Evolutionary conservation across 2,113 vertebrate species (phyloP), one percentile per base, ranked within the genome.

Genomic region (Pogona vitticeps): DNA sequence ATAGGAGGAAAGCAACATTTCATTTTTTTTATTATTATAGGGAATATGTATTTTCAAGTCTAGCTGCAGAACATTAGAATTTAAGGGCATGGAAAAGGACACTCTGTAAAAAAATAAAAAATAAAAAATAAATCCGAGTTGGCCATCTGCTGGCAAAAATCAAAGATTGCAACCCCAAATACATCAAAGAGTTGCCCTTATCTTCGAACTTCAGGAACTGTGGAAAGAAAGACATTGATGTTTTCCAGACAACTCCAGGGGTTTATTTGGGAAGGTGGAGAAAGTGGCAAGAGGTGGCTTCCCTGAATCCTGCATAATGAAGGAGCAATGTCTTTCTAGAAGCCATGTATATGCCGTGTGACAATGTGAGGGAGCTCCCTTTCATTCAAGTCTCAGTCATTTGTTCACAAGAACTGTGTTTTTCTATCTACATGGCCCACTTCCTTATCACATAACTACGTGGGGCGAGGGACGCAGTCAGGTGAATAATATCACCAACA

Each of bases 101-200:
- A 42, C 18, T 86, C 56, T 71, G 85, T 87, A 89, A 91, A 76
- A n/a, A 88, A 83, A 87, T 78, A 46, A 84, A 12, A 56, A 36
- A 33, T 31, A 88, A 87, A 89, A 85, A 4, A 46, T 20, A 94
- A 86, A 92, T 88, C 80, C 79, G 91, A 95, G 95, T 92, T 89
- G 88, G 96, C 96, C 96, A 96, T 96, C 96, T 96, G 91, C 94
- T 96, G 96, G 95, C 85, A 52, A 84, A 82, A 82, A 38, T 0
- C 1, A 90, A 1, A 0, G 79, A 89, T 0, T 73, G 88, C 89
- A 92, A 2, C 68, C 14, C 0, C 1, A n/a, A 79, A 21, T 26
- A 31, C 7, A 6, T n/a, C 1, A 0, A 1, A 42, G 33, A 63
- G 36, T 20, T 2, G 17, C 28, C 12, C 15, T 31, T 65, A 31